Evolutionary conservation across 2,797 vertebrate genomes (phyloP).

Genomic region (Myotis planiceps): DNA sequence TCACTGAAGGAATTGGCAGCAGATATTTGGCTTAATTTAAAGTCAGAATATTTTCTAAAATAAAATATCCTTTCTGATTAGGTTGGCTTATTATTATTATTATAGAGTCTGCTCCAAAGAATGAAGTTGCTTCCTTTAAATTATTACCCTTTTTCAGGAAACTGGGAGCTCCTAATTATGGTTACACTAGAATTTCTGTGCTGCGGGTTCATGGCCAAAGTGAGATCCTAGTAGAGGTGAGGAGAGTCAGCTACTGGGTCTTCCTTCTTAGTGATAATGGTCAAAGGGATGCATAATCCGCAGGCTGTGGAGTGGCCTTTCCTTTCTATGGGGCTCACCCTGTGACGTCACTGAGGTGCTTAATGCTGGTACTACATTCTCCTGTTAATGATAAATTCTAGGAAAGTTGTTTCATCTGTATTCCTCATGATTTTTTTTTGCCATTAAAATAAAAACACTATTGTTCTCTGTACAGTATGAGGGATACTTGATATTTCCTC

Average conservation of each 20-base stretch:
- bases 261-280: neutral
- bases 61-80: slow-evolving; percentile 8
- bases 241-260: neutral
- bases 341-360: neutral
- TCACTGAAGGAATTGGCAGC: neutral
- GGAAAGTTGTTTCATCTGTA: neutral
- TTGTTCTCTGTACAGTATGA: neutral
- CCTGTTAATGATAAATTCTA: neutral
- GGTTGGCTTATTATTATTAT: neutral
- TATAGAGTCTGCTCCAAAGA: neutral
- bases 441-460: neutral
- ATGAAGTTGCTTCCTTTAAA: slow-evolving; percentile 34
- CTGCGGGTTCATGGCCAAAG: neutral
- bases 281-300: neutral
- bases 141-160: slow-evolving; percentile 14
- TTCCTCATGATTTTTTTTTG: neutral
- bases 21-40: neutral
- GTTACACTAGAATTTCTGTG: neutral
- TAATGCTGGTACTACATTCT: neutral
- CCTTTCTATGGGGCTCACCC: neutral
- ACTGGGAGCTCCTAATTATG: neutral
- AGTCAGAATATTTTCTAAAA: slow-evolving; percentile 13
- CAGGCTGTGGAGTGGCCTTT: neutral
- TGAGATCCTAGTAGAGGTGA: neutral
- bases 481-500: neutral